Evolutionary conservation across 2,113 vertebrate genomes (phyloP).

Genomic region (Silurus asotus): DNA sequence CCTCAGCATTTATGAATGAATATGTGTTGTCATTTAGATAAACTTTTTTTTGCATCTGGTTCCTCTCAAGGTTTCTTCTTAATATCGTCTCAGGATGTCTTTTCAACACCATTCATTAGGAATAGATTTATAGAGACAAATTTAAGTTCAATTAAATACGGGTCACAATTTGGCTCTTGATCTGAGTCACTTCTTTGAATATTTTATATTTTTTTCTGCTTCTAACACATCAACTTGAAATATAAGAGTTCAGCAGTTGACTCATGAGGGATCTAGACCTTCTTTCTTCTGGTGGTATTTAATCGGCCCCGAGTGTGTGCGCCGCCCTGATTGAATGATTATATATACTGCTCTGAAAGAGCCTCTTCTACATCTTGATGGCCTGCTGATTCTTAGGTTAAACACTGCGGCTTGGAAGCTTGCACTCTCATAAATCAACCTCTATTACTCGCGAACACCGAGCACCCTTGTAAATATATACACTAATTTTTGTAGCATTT

Average conservation of each 20-base stretch:
- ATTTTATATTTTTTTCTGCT: no score
- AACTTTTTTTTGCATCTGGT: no score
- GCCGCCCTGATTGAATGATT: neutral
- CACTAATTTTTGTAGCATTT: constrained; percentile 34
- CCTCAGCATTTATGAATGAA: no score
- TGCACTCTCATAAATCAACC: constrained; percentile 17
- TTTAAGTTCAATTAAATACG: no score
- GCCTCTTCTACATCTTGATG: neutral
- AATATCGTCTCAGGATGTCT: no score
- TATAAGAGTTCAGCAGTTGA: neutral
- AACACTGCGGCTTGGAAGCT: neutral
- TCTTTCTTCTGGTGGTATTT: neutral
- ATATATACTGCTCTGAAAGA: neutral
- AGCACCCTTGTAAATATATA: constrained; percentile 38
- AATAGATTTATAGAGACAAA: no score
- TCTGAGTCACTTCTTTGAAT: no score
- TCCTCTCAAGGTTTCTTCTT: no score
- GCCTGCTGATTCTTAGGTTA: neutral
- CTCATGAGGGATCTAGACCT: neutral
- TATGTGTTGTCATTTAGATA: no score
- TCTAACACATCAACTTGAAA: no score
- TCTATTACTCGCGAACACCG: constrained; percentile 10
- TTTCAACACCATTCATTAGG: no score
- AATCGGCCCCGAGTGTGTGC: neutral
- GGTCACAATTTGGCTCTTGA: no score